A percentile compares a stretch with the other conserved stretches of the same genome.
Evolutionary conservation across 2,113 vertebrate species (phyloP).

Genomic region (Okapia johnstoni): DNA sequence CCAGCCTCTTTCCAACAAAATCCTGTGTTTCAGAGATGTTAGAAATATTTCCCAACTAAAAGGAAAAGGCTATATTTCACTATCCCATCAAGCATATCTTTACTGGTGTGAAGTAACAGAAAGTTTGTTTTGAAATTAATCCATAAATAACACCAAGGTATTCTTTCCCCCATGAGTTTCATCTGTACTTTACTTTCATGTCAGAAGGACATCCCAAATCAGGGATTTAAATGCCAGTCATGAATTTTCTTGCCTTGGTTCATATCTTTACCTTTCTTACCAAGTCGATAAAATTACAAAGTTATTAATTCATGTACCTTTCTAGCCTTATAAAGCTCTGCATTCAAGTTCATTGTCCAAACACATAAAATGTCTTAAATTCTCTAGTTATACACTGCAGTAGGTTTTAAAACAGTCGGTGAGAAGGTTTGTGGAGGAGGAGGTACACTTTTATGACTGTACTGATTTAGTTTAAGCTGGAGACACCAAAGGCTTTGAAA

Average conservation of each 20-base stretch:
- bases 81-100: not conserved
- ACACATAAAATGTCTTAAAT: slow-evolving; percentile 44
- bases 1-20: not conserved
- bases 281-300: slow-evolving; percentile 13
- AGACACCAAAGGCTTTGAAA: slow-evolving; percentile 59
- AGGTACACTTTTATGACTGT: slow-evolving; percentile 62
- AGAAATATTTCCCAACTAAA: not conserved
- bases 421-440: slow-evolving; percentile 32
- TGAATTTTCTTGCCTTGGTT: not conserved
- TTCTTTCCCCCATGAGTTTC: not conserved
- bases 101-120: not conserved
- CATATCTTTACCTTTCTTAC: not conserved
- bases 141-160: not conserved
- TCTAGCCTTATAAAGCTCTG: slow-evolving; percentile 6
- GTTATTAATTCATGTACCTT: slow-evolving; percentile 51
- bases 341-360: slow-evolving; percentile 38
- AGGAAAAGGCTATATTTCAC: not conserved
- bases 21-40: not conserved
- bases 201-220: not conserved
- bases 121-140: slow-evolving; percentile 29
- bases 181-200: not conserved
- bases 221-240: not conserved
- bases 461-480: slow-evolving; percentile 67
- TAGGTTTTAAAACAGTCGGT: slow-evolving; percentile 40
- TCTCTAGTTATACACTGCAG: not conserved